Conservation (phyloP, 2,797 vertebrate genomes). For the Capromys pilorides region DNA sequence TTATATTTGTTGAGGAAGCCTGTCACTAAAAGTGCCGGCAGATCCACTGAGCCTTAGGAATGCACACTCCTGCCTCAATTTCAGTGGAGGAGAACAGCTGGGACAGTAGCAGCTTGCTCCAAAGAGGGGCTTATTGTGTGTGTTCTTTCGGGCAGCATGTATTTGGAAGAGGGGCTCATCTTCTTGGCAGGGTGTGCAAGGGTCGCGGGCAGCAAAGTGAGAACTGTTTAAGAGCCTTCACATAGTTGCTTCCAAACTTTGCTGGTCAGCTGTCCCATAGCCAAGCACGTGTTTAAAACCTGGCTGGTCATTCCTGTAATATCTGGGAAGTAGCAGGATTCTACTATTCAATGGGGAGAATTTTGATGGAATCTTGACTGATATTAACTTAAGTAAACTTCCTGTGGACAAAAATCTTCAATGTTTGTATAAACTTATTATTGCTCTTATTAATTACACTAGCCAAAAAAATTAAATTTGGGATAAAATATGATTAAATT, state of each 20-base stretch:
- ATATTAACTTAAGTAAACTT: background rate
- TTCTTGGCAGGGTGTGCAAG: too few relatives aligned
- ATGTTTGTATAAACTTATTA: background rate
- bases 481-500: background rate
- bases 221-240: background rate
- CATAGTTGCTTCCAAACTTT: background rate
- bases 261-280: too few relatives aligned
- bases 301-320: background rate
- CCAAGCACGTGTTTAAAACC: background rate
- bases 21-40: background rate
- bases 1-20: background rate
- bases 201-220: background rate
- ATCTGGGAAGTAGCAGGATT: background rate
- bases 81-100: background rate
- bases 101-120: accelerated
- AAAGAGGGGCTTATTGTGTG: background rate
- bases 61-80: background rate
- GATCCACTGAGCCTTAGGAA: background rate
- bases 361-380: background rate
- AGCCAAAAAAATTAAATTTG: background rate
- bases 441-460: background rate
- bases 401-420: background rate
- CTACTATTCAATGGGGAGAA: background rate
- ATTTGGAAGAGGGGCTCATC: background rate
- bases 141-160: background rate